Evolutionary conservation across 1,140 invertebrate genomes (phyloP), one percentile per base, ranked within the genome.

Genomic region (Neodiprion pinetum): DNA sequence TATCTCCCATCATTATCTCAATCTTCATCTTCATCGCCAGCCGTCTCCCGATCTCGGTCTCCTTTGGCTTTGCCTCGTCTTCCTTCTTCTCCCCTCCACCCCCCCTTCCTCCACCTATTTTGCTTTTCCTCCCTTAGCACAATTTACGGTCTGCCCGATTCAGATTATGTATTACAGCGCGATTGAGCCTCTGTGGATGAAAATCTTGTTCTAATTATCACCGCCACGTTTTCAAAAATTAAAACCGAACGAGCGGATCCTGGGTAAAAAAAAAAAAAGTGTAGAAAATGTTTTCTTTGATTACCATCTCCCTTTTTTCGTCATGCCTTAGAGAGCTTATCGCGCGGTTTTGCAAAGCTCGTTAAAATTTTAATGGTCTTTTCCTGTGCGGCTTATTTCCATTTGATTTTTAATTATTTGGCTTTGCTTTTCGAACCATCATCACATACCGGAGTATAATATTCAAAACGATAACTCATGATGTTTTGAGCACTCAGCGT

Each of bases 1-100:
- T 14, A 14, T 86, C 84, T 81, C 81, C 76, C 75, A 71, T 50
- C 50, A 73, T 78, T 80, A 78, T 81, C 81, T 82, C 81, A 78
- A 82, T 81, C 80, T 81, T 83, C 81, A 83, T 81, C 17, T 69
- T 81, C 79, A 77, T 76, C 77, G 78, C 78, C 80, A 82, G 82
- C 81, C 78, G 81, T 74, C 78, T 78, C 77, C 73, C 77, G 72
- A 71, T 74, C 74, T 67, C 67, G 50, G 23, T 67, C 74, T 66
- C 23, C 28, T 50, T 28, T 66, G 66, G 47, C 10, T 1, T 49
- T 50, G 47, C 49, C 61, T 68, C 75, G 53, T 28, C 75, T 72
- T 75, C 53, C 73, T 79, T 73, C 50, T 49, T 67, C 8, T 67
- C 73, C 72, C 67, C 67, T 74, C 53, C 68, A 72, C 74, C 75